Percentiles rank a stretch among this genome's conserved stretches.
Conservation (phyloP, 2,888 invertebrate genomes). For the Clivina fossor region DNA sequence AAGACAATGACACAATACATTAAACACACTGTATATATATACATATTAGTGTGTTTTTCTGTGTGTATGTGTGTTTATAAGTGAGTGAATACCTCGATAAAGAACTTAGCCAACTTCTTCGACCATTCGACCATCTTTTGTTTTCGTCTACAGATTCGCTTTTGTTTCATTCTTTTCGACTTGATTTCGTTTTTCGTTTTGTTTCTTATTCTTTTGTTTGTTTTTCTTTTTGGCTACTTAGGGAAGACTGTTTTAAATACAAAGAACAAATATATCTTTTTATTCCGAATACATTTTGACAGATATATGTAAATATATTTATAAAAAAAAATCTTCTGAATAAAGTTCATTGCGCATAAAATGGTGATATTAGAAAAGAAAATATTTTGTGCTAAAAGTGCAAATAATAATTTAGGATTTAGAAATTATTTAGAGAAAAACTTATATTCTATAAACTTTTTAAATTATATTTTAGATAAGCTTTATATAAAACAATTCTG, state of each 20-base stretch:
- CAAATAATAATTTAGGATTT: background rate
- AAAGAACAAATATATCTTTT: slow-evolving; percentile 20
- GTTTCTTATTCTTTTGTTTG: too few species aligned
- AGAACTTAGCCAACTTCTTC: slow-evolving; percentile 20
- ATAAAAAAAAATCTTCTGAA: background rate
- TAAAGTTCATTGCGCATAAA: background rate
- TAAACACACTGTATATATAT: too few species aligned
- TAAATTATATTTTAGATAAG: too few species aligned
- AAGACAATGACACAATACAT: slow-evolving; percentile 41
- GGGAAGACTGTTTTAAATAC: slow-evolving; percentile 28
- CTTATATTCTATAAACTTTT: too few species aligned
- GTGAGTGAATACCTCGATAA: slow-evolving; percentile 18
- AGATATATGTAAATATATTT: slow-evolving; percentile 10
- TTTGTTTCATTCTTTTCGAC: background rate
- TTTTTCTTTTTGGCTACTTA: slow-evolving; percentile 19
- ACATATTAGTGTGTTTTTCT: slow-evolving; percentile 24
- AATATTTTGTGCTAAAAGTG: background rate
- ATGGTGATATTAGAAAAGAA: background rate
- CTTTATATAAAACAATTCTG: too few species aligned
- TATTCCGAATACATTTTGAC: slow-evolving; percentile 22
- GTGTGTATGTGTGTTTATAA: background rate
- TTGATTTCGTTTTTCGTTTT: background rate
- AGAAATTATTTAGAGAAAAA: too few species aligned
- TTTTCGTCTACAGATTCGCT: slow-evolving; percentile 3
- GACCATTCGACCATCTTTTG: slow-evolving; percentile 14